Evolutionary conservation across 2,888 invertebrate genomes (phyloP), one percentile per base, ranked within the genome.

Genomic region (Parnassius orleans): DNA sequence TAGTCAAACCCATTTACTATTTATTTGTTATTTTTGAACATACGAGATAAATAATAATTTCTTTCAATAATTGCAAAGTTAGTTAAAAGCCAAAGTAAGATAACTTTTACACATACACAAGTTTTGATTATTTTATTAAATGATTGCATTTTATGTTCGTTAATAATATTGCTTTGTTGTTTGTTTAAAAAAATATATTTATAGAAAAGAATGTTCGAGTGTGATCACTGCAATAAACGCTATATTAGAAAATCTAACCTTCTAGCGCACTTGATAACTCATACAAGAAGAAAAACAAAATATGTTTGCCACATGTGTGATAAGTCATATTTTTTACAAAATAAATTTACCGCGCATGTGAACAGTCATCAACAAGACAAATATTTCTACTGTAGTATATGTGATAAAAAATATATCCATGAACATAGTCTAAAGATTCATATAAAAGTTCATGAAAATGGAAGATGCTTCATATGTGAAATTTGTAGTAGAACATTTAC

Each of bases 371-470:
- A 51, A 0, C 19, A 48, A n/a, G 10, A 53, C 1, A 65, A 58
- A 59, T 33, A 9, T 11, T 63, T 51, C 15, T 12, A 54, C 41
- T 67, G 67, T 19, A 10, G 12, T 54, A 12, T 61, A 58, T 67
- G 67, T 52, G n/a, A 53, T n/a, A 61, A 60, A 19, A 64, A 58
- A 44, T 67, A 67, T 52, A 46, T 43, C 12, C 47, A 65, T 11
- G 54, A 57, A 12, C 60, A 67, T 12, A 64, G 55, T 48, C 33
- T 67, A 10, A 57, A 10, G 7, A 44, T 62, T n/a, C 67, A 67
- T 57, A 10, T 64, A 14, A 56, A 53, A 47, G 53, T 44, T 33
- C 67, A 67, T 53, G 1, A 2, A 10, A 53, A 57, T 15, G 44
- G 19, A 0, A 47, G 48, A 51, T 42, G 59, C 47, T 65, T 14